Evolutionary conservation across 2,113 vertebrate genomes (phyloP), one percentile per base, ranked within the genome.

Genomic region (Bostrychus sinensis): DNA sequence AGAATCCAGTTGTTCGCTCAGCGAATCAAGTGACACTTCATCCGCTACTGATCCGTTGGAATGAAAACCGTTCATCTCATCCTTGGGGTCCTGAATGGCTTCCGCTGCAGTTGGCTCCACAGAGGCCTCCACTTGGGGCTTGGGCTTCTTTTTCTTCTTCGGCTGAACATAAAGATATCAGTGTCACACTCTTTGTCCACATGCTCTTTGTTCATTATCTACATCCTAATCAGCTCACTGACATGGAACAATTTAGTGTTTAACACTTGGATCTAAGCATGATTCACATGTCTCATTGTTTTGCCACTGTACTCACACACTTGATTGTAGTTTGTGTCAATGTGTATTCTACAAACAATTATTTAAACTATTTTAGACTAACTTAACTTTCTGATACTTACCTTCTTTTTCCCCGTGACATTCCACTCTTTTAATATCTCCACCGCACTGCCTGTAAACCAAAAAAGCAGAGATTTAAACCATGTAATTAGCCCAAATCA

Each of bases 361-460:
- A 37, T 3, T 4, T 39, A 14, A 38, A 38, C 36, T 14, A 39
- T n/a, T n/a, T n/a, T n/a, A 39, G 5, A 42, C 9, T 42, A 42
- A 19, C 6, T 6, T 0, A 19, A 42, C 39, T 42, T 60, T 45
- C 14, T 7, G n/a, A 16, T 25, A 22, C 75, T 53, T 89, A 96
- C 96, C 95, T 98, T 98, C 89, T 97, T 98, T 83, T 98, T 98
- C 68, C 96, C 95, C 0, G 95, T 96, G 32, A 97, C 92, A 56
- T 93, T 97, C 96, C 96, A 98, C 80, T 98, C 96, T 82, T 98
- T 98, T 81, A 98, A 88, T 41, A 98, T 95, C 77, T 98, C 96
- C 10, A 86, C 89, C 55, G 96, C 96, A 30, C 93, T 96, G 11
- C 96, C 96, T 98, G 20, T 64, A 74, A 81, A 0, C 37, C 67